These are phyloP conservation scores for Tinamus major DNA, from an alignment of 2,797 vertebrate genomes.

Conservation along the genomic window DNA sequence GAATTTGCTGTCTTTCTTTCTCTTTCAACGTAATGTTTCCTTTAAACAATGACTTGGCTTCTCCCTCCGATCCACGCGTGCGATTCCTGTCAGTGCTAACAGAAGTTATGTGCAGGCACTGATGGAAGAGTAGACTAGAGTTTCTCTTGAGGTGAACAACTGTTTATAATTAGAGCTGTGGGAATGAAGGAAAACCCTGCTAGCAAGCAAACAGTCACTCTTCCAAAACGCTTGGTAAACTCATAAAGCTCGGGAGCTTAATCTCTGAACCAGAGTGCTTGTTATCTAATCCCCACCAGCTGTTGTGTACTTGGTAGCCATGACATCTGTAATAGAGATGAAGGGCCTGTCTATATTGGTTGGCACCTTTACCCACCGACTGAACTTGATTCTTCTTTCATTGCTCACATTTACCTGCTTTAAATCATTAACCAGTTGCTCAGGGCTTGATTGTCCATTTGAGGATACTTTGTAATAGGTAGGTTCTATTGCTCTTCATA, in stretches of 20 bases:
- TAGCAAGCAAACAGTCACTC: slow-evolving; percentile 49
- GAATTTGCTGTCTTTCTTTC: slow-evolving; percentile 7
- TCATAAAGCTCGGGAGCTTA: slow-evolving; percentile 63
- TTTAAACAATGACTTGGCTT: background rate
- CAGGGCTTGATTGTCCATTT: slow-evolving; percentile 32
- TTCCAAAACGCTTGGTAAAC: slow-evolving; percentile 68
- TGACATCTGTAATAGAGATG: slow-evolving; percentile 71
- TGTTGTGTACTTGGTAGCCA: slow-evolving; percentile 72
- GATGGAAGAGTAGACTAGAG: background rate
- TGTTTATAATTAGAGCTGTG: slow-evolving; percentile 64
- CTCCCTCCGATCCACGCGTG: background rate
- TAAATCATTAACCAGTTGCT: slow-evolving; percentile 61
- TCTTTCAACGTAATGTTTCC: background rate
- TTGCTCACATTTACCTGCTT: slow-evolving; percentile 56
- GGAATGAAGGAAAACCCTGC: slow-evolving; percentile 43
- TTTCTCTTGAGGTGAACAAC: slow-evolving; percentile 64
- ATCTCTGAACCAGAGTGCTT: slow-evolving; percentile 68
- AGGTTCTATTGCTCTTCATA: slow-evolving; percentile 15
- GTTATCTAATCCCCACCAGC: slow-evolving; percentile 73
- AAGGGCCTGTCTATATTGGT: slow-evolving; percentile 49
- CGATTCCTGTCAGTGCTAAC: background rate
- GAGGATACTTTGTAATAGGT: slow-evolving; percentile 22
- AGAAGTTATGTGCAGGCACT: background rate
- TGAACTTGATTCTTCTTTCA: slow-evolving; percentile 47
- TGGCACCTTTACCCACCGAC: slow-evolving; percentile 65